Base-by-base conservation (phyloP, 2,797 vertebrate species). In the Pogoniulus pusillus region DNA sequence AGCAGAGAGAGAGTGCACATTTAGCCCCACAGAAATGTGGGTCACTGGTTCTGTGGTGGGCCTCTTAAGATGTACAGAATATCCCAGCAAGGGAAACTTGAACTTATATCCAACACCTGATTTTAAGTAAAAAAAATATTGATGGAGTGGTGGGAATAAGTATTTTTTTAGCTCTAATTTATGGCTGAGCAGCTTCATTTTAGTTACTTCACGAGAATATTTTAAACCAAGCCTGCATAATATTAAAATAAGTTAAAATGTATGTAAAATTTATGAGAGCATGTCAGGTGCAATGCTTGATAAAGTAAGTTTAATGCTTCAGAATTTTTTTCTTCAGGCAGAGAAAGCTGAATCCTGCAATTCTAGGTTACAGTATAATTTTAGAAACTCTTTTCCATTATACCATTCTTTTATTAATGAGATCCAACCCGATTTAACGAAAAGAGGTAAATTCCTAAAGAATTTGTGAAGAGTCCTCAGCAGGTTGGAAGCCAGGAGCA, bases 201-300 rank as follows among this genome's bases (percentile, higher is more conserved):
- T 78, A 95, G 93, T 93, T 95, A 96, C 77, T 91, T 90, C 74
- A 41, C 77, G 82, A 92, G 95, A 94, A 96, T 96, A 97, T 96
- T 97, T 97, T 93, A 96, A 97, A 95, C 93, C 89, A 88, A 95
- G 80, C 87, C 93, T 89, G 96, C 96, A 97, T 94, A 83, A 94
- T 96, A 97, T 97, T 97, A 97, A 97, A 98, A 96, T 97, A 97
- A 97, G 97, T 97, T 97, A 96, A 97, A 97, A 97, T 95, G 90
- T 93, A 97, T 96, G 96, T 96, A 97, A 97, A 96, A 97, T 97
- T 96, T 97, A 97, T 97, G 97, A 97, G 97, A 95, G 92, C 90
- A 95, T 96, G 96, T 97, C 97, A 97, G 96, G 96, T 97, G 91
- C 96, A 97, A 97, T 96, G 96, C 93, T 97, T 97, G 97, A 97